Conservation (phyloP, 2,113 vertebrate species). For the Marmota flaviventris region DNA sequence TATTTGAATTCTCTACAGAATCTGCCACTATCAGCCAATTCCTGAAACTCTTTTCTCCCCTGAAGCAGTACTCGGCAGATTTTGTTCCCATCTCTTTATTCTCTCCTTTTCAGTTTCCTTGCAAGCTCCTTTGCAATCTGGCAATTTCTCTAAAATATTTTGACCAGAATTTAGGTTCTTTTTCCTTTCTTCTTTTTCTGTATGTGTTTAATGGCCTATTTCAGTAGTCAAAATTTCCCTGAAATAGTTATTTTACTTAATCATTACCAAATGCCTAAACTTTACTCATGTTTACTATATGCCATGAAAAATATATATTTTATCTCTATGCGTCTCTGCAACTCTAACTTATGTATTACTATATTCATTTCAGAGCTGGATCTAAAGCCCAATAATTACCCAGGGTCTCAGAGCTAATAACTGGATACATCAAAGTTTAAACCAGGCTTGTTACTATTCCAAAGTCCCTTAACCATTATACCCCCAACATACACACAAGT, state of each 20-base stretch:
- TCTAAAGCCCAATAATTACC: conserved; percentile 32
- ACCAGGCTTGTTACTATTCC: not conserved
- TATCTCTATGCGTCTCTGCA: conserved; percentile 10
- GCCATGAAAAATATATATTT: not conserved
- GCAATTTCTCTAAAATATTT: not conserved
- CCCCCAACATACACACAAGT: not conserved
- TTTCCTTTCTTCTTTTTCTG: not conserved
- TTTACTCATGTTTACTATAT: not conserved
- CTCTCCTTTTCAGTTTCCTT: not conserved
- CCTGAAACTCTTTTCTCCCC: not conserved
- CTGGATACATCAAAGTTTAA: not conserved
- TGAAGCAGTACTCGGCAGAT: not conserved
- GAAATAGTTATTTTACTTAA: conserved; percentile 52
- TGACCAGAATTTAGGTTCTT: not conserved
- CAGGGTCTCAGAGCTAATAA: not conserved
- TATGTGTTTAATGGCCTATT: conserved; percentile 1
- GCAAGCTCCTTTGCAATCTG: not conserved
- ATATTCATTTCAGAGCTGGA: conserved; percentile 38
- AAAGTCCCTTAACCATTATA: not conserved
- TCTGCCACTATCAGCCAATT: not conserved
- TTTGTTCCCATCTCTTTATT: not conserved
- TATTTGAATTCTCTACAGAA: conserved; percentile 15
- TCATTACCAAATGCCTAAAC: conserved; percentile 45
- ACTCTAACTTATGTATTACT: conserved; percentile 18
- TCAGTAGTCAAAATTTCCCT: conserved; percentile 48